Base-by-base conservation (phyloP, 2,888 invertebrate genomes). In the Molanna angustata region DNA sequence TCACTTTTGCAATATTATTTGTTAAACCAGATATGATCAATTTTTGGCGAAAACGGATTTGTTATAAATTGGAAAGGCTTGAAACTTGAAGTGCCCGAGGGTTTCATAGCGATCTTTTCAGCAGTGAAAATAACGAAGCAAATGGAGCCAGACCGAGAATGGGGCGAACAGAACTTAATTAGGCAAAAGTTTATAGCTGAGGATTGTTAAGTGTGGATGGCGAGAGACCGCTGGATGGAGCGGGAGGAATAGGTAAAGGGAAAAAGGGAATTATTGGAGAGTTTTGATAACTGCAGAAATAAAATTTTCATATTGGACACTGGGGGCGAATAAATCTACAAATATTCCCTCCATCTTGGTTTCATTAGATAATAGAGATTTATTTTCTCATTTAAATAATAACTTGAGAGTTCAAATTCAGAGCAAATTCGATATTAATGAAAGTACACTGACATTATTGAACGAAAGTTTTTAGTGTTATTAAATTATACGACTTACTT, bases 161-260 rank as follows among this genome's bases (percentile, higher is more conserved):
- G 18, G 18, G 40, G 49, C 50, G 53, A 54, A 45, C 54, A 49
- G 56, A 58, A 58, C 58, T 56, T 58, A 58, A 58, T 58, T 58
- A 58, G 58, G 53, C 58, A 56, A 56, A 58, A 55, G 51, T 58
- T 58, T 55, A 56, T 49, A 51, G 53, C 56, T 55, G 53, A 27
- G 50, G 49, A 51, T 48, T 56, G 56, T 43, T 43, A 31, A n/a
- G 43, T 48, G 55, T 47, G 55, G 43, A 43, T 50, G 37, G n/a
- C 20, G 43, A 13, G 39, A 33, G 43, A 44, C 35, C 42, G 41
- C 46, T 47, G 45, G 14, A 33, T 39, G 45, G 46, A 45, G 35
- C 14, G 17, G 44, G 41, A 35, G 41, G 37, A n/a, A 11, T 9
- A 46, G 37, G 13, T 44, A 32, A 27, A 22, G 14, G 35, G 33